Percentiles rank a stretch among this genome's conserved stretches.
Conservation (phyloP, 2,888 invertebrate genomes). For the Hoplodrina blanda region DNA sequence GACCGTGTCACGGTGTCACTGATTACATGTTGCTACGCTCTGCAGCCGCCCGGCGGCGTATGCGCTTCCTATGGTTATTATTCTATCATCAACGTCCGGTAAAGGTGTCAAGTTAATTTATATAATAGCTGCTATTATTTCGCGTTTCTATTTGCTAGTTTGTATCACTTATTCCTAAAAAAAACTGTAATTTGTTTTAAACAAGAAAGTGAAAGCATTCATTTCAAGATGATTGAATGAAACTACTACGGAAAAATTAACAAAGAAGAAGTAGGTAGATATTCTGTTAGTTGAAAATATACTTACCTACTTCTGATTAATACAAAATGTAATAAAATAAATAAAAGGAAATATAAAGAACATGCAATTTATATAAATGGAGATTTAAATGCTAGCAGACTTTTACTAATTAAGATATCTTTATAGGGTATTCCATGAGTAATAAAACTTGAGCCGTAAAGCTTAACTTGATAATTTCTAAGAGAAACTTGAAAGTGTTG, state of each 20-base stretch:
- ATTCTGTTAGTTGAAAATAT: no score
- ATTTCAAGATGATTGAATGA: neutral
- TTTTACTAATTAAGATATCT: constrained; percentile 22
- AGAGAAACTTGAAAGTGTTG: constrained; percentile 45
- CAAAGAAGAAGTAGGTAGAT: no score
- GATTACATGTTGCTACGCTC: no score
- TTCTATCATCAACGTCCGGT: constrained; percentile 7
- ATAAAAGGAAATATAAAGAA: neutral
- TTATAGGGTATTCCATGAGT: constrained; percentile 13
- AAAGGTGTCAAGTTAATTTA: constrained; percentile 51
- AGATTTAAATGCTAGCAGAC: constrained; percentile 3
- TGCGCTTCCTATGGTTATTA: constrained; percentile 25
- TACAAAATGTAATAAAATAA: no score
- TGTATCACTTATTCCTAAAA: constrained; percentile 17
- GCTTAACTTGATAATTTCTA: constrained; percentile 44
- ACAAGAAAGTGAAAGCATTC: constrained; percentile 29
- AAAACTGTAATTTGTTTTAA: constrained; percentile 18
- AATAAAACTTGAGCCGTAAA: constrained; percentile 5
- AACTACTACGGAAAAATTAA: neutral
- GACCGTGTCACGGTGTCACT: constrained; percentile 5
- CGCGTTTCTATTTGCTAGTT: constrained; percentile 37
- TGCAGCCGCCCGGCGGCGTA: neutral
- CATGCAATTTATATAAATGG: constrained; percentile 8
- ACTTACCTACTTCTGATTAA: no score
- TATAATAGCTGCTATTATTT: constrained; percentile 39